phyloP scores from a whole-genome alignment of 2,113 vertebrate species.

The Hyla sarda region DNA sequence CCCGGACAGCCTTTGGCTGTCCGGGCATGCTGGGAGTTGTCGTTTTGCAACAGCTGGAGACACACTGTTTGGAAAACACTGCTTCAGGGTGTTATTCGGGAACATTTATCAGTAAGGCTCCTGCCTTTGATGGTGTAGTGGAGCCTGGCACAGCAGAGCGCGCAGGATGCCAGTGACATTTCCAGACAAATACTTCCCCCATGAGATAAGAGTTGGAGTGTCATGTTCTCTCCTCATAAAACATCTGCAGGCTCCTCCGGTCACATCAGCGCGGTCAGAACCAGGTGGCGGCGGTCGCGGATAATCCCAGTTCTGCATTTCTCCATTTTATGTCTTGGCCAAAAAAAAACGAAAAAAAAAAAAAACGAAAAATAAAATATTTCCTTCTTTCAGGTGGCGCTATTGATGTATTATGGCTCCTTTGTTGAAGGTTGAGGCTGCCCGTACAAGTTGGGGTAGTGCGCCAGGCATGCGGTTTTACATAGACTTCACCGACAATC shows the following conservation, averaged over 20 bases:
- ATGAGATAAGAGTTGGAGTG: not conserved
- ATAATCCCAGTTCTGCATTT: not conserved
- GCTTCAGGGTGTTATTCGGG: not conserved
- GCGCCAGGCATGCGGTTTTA: no score
- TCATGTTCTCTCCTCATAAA: constrained; percentile 1
- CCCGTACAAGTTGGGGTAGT: no score
- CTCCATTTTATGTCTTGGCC: not conserved
- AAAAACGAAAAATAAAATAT: no score
- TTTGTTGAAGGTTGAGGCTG: no score
- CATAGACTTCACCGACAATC: no score
- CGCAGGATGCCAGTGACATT: not conserved
- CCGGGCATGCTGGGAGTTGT: no score
- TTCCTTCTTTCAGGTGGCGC: no score
- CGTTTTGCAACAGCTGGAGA: no score
- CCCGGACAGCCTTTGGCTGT: no score
- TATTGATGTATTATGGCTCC: no score
- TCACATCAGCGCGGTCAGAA: not conserved
- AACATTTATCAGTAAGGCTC: not conserved
- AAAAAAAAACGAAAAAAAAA: not conserved
- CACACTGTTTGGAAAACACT: no score
- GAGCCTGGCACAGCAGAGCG: not conserved
- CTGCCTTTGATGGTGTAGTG: not conserved
- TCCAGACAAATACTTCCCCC: not conserved
- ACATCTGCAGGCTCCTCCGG: not conserved
- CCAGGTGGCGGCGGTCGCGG: not conserved